These are phyloP conservation scores for Lethenteron camtschaticum DNA, from an alignment of 2,113 vertebrate species.

Conservation along the genomic window DNA sequence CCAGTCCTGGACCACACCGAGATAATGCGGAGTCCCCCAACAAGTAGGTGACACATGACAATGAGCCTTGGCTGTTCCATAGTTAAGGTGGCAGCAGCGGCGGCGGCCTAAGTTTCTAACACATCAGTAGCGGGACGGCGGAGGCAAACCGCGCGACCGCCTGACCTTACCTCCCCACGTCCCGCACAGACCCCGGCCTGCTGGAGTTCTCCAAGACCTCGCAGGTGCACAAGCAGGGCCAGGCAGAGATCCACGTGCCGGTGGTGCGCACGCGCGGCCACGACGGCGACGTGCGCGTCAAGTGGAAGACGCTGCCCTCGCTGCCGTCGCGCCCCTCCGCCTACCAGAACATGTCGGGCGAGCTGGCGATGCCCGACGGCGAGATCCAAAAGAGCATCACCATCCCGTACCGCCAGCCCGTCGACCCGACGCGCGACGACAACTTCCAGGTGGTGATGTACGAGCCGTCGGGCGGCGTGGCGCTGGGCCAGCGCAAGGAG, in stretches of 20 bases:
- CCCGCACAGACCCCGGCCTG: constrained; percentile 21
- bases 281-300: constrained; percentile 18
- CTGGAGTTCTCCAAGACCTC: constrained; percentile 27
- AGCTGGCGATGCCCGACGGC: constrained; percentile 23
- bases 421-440: constrained; percentile 17
- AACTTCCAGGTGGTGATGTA: constrained; percentile 28
- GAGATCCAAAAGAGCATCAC: constrained; percentile 25
- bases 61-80: too few species aligned
- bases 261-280: constrained; percentile 23
- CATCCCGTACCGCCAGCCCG: constrained; percentile 17
- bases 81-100: too few species aligned
- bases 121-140: too few species aligned
- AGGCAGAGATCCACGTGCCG: constrained; percentile 22
- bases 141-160: too few species aligned
- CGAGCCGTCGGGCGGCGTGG: constrained; percentile 23
- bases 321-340: constrained; percentile 17
- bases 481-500: constrained; percentile 25
- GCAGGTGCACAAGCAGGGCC: constrained; percentile 22
- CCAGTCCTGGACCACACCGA: too few species aligned
- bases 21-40: too few species aligned
- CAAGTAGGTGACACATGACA: too few species aligned
- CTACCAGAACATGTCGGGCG: constrained; percentile 18
- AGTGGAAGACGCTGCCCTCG: constrained; percentile 21
- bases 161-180: too few species aligned
- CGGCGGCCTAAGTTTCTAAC: too few species aligned